Evolutionary conservation across 1,140 invertebrate species (phyloP), one percentile per base, ranked within the genome.

Genomic region (Papilio dardanus): DNA sequence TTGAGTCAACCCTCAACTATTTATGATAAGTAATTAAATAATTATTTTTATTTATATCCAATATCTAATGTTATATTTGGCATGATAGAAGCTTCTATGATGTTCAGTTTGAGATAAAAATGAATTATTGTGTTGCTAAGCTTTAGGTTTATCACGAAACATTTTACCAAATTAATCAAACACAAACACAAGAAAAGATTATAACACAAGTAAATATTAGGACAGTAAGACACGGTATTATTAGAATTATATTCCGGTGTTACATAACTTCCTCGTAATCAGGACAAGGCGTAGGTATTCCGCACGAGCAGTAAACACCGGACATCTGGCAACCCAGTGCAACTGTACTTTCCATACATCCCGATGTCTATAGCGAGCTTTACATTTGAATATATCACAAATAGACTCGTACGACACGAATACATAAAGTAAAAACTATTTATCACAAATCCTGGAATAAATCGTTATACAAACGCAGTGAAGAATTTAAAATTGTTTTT

Each of bases 311-410:
- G 33, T 67, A 35, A 35, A 67, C 65, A 35, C 30, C 31, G 14
- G 30, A 35, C 65, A 67, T 67, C 65, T 67, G 65, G 65, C 65
- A 62, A 62, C 54, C 10, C 54, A 62, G 4, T 14, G 54, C 50
- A 28, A 14, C 54, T 21, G 54, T 54, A 54, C 50, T 28, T 10
- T 62, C 54, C 24, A 28, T 62, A 62, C 54, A 62, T 28, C 54
- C 54, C 24, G 24, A 24, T 24, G 50, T 58, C 19, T 54, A 54
- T 19, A 66, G 28, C 54, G 21, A 67, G 21, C 83, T 84, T 83
- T 77, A 71, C 83, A 85, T 84, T 77, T 75, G 79, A 86, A 86
- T 82, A 71, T 37, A 28, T 46, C 76, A 71, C 76, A 83, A 83
- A 80, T 81, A 77, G 79, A 66, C 46, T 54, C 50, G 66, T 58